Evolutionary conservation across 2,888 invertebrate species (phyloP).

Genomic region (Pollenia griseotomentosa): DNA sequence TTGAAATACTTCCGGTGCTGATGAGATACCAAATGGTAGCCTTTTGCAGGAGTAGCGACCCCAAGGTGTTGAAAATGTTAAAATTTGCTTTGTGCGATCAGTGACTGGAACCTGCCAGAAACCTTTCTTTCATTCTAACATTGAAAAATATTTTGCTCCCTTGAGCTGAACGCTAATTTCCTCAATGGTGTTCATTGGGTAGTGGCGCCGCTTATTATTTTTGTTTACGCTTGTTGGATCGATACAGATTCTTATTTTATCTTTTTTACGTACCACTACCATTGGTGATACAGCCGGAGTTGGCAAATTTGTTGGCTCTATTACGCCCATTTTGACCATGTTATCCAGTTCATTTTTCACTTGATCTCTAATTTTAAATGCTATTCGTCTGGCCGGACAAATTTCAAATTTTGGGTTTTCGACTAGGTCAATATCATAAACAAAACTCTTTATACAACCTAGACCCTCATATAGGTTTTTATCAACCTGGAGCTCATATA

Average conservation of each 20-base stretch:
- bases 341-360: constrained; percentile 70
- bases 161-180: constrained; percentile 42
- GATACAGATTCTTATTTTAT: constrained; percentile 62
- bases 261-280: constrained; percentile 43
- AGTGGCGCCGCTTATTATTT: constrained; percentile 50
- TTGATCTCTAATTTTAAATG: constrained; percentile 65
- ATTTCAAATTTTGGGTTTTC: constrained; percentile 33
- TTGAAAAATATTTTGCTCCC: constrained; percentile 58
- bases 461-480: too few relatives aligned
- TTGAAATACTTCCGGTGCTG: constrained; percentile 76
- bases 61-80: constrained; percentile 68
- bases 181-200: constrained; percentile 63
- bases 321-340: constrained; percentile 63
- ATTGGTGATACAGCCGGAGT: constrained; percentile 71
- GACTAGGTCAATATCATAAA: too few relatives aligned
- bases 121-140: constrained; percentile 66
- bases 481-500: too few relatives aligned
- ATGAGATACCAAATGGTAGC: constrained; percentile 65
- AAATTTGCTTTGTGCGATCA: constrained; percentile 67
- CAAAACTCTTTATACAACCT: too few relatives aligned
- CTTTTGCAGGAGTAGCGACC: constrained; percentile 70
- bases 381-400: constrained; percentile 51
- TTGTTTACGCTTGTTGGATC: constrained; percentile 57
- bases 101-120: constrained; percentile 72
- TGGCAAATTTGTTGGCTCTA: constrained; percentile 61